Conservation (phyloP, 2,797 vertebrate genomes). For the Tinamus major region DNA sequence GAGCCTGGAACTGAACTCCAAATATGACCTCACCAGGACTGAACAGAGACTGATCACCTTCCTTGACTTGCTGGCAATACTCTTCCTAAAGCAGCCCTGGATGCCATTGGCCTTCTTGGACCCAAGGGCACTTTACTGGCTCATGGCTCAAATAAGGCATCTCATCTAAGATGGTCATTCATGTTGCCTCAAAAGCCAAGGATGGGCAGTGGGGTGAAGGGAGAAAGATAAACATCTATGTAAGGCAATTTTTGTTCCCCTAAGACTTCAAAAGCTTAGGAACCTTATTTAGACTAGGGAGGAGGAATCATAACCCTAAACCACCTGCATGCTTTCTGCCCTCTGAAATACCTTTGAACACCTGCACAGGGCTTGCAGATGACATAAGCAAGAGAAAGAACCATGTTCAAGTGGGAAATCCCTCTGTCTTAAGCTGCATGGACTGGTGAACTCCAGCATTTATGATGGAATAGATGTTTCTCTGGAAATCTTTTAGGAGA, state of each 20-base stretch:
- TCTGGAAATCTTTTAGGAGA: not conserved
- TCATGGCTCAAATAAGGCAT: rapidly evolving
- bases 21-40: no score
- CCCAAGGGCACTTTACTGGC: no score
- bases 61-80: no score
- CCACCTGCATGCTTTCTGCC: not conserved
- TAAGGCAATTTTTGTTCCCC: not conserved
- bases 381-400: not conserved
- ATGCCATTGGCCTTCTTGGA: no score
- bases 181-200: not conserved
- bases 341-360: not conserved
- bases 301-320: not conserved
- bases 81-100: no score
- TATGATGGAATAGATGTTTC: not conserved
- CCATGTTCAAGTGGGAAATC: not conserved
- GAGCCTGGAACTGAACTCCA: no score
- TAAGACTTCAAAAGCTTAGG: not conserved
- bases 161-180: not conserved
- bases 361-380: not conserved
- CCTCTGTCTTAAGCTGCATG: not conserved
- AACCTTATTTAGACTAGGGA: not conserved
- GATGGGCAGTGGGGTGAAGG: no score
- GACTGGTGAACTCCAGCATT: not conserved
- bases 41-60: no score
- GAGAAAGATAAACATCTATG: rapidly evolving